These are phyloP conservation scores for Brachirus orientalis DNA, from an alignment of 2,113 vertebrate genomes.

Conservation along the genomic window DNA sequence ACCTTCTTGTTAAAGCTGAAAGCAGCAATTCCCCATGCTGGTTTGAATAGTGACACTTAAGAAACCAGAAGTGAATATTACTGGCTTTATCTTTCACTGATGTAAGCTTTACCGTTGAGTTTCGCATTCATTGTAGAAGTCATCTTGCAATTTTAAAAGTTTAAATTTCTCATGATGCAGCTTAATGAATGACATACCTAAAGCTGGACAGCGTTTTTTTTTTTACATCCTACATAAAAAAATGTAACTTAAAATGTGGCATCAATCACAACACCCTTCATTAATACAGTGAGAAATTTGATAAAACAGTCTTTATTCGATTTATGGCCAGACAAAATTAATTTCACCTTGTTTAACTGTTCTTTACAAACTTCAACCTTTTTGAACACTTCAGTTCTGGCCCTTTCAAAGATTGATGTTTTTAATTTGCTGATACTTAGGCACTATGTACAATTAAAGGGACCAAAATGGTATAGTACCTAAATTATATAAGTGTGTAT, in stretches of 20 bases:
- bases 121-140: no score
- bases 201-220: not conserved
- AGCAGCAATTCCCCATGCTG: conserved; percentile 2
- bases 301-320: no score
- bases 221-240: no score
- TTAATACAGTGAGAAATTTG: no score
- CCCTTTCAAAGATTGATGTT: conserved; percentile 14
- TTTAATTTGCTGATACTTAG: conserved; percentile 25
- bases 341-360: no score
- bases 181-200: not conserved
- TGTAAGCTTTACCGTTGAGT: not conserved
- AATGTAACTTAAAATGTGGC: no score
- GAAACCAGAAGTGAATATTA: not conserved
- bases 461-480: conserved; percentile 17
- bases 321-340: no score
- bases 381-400: not conserved
- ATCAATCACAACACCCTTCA: no score
- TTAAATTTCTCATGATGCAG: not conserved
- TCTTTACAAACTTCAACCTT: not conserved
- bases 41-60: conserved; percentile 29
- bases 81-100: not conserved
- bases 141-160: no score
- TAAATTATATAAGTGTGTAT: conserved; percentile 32
- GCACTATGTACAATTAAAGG: conserved; percentile 18
- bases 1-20: conserved; percentile 8